Percentiles rank a stretch among this genome's conserved stretches.
phyloP scores from a whole-genome alignment of 2,113 vertebrate genomes.

The Abramis brama region DNA sequence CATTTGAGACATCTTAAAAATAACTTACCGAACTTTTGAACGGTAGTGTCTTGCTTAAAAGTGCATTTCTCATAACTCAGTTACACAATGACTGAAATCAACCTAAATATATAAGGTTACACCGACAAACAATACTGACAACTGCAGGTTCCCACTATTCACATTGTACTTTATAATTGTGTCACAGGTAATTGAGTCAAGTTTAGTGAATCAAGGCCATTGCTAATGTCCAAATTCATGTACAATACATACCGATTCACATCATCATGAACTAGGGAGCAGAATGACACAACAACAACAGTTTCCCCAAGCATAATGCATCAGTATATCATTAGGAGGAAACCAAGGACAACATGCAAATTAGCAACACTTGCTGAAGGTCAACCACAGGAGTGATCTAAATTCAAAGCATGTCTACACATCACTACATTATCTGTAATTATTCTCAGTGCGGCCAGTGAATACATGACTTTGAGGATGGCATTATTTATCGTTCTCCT shows the following conservation, averaged over 20 bases:
- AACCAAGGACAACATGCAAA: slow-evolving; percentile 35
- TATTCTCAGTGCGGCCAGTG: slow-evolving; percentile 5
- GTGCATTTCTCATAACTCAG: not conserved
- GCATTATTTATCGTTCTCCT: not conserved
- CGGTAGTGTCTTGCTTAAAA: not conserved
- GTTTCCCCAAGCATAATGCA: not conserved
- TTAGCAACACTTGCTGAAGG: slow-evolving; percentile 33
- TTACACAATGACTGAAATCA: not conserved
- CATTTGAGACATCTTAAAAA: not conserved
- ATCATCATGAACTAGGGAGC: not conserved
- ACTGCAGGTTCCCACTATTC: not conserved
- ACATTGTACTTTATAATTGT: not conserved
- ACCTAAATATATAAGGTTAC: not conserved
- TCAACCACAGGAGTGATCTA: not conserved
- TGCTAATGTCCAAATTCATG: not conserved
- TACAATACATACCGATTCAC: not conserved
- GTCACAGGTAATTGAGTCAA: not conserved
- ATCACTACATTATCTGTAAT: slow-evolving; percentile 40
- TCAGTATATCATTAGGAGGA: slow-evolving; percentile 26
- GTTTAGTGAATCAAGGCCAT: not conserved
- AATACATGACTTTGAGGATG: slow-evolving; percentile 25
- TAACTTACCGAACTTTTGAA: not conserved
- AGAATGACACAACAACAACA: not conserved
- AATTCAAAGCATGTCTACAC: slow-evolving; percentile 28
- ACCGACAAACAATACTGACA: no score